Evolutionary conservation across 2,113 vertebrate genomes (phyloP).

Genomic region (Willisornis vidua): DNA sequence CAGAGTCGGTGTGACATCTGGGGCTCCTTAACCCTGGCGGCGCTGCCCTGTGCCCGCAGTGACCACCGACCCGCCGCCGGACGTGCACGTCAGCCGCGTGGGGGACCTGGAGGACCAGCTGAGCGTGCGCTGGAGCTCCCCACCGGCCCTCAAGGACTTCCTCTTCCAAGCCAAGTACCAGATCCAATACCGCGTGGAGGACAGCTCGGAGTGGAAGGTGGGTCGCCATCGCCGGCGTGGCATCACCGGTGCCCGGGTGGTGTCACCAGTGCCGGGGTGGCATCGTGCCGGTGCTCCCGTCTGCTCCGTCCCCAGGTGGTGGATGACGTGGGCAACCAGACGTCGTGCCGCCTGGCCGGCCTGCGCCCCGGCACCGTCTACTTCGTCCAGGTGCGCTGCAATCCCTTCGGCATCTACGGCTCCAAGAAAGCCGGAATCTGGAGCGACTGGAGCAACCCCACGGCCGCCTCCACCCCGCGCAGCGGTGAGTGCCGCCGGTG

Average conservation of each 20-base stretch:
- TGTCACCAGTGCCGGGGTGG: no score
- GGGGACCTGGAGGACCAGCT: constrained; percentile 94
- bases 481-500: constrained; percentile 79
- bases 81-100: constrained; percentile 89
- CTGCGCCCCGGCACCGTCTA: constrained; percentile 93
- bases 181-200: constrained; percentile 95
- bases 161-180: constrained; percentile 98
- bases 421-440: constrained; percentile 96
- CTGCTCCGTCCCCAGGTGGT: constrained; percentile 81
- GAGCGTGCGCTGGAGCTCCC: constrained; percentile 90
- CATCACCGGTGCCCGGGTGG: neutral
- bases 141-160: constrained; percentile 90
- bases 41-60: constrained; percentile 71
- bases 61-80: constrained; percentile 90
- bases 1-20: neutral
- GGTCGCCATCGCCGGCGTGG: rapidly evolving
- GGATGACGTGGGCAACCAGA: constrained; percentile 95
- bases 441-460: constrained; percentile 98
- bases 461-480: constrained; percentile 92
- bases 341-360: constrained; percentile 91
- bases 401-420: constrained; percentile 95
- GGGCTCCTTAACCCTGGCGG: constrained; percentile 60
- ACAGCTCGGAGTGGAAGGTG: constrained; percentile 95
- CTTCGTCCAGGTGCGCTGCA: constrained; percentile 97
- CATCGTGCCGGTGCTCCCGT: neutral